Percentiles rank a stretch among this genome's conserved stretches.
These are phyloP conservation scores for Paramormyrops hopkinsi DNA, from an alignment of 2,797 vertebrate genomes.

Conservation along the genomic window DNA sequence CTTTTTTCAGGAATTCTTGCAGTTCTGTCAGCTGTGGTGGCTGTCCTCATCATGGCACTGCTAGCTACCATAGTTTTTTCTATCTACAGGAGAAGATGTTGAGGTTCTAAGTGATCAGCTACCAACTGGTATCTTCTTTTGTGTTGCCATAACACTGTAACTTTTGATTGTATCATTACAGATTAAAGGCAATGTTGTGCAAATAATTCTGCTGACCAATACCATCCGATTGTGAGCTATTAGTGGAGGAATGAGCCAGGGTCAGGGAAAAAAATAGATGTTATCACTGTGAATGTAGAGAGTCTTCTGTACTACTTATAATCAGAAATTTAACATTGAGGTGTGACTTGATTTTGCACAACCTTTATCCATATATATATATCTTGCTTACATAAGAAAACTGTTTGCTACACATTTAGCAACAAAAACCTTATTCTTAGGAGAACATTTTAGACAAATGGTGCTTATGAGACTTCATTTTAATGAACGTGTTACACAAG, in stretches of 20 bases:
- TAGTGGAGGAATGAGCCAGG: not conserved
- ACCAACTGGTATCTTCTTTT: not conserved
- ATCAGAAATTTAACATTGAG: not conserved
- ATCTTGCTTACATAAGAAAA: not conserved
- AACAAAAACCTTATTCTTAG: not conserved
- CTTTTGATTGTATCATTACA: not conserved
- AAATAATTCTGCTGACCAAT: not conserved
- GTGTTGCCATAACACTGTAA: not conserved
- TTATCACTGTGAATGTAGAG: not conserved
- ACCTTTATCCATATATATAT: not conserved
- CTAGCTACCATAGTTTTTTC: constrained; percentile 50
- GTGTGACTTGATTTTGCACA: not conserved
- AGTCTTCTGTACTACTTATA: not conserved
- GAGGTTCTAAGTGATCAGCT: constrained; percentile 45
- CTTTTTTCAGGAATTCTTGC: constrained; percentile 44
- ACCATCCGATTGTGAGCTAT: not conserved
- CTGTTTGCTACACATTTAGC: not conserved
- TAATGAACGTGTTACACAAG: not conserved
- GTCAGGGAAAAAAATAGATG: not conserved
- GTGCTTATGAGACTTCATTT: not conserved
- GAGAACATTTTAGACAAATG: not conserved
- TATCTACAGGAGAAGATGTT: constrained; percentile 40
- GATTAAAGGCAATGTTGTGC: not conserved
- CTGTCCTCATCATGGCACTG: constrained; percentile 58
- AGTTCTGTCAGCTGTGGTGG: constrained; percentile 54